These are phyloP conservation scores for Eupithecia vulgata DNA, from an alignment of 2,888 invertebrate species.

Conservation along the genomic window DNA sequence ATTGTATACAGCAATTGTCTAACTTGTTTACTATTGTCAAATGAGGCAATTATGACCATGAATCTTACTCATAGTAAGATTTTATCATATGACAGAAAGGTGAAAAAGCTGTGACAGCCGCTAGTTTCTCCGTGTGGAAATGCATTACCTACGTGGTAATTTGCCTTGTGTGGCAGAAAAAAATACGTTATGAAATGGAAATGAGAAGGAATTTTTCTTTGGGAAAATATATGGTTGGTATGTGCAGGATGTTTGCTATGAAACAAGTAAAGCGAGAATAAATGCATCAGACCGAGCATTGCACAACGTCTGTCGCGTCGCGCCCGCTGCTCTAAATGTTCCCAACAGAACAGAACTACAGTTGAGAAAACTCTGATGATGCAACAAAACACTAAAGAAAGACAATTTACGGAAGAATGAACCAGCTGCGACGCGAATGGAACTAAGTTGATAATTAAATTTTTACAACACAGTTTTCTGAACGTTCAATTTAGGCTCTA, in stretches of 20 bases:
- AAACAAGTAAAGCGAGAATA: constrained; percentile 49
- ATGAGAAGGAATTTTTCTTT: background rate
- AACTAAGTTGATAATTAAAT: constrained; percentile 46
- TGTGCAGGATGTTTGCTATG: constrained; percentile 37
- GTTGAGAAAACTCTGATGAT: constrained; percentile 57
- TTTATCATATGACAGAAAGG: background rate
- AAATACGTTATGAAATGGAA: background rate
- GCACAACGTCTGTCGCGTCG: constrained; percentile 50
- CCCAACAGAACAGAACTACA: constrained; percentile 48
- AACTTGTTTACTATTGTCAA: constrained; percentile 35
- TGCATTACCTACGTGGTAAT: background rate
- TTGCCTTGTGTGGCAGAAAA: background rate
- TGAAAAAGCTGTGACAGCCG: background rate
- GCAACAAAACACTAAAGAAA: constrained; percentile 56
- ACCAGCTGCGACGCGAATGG: constrained; percentile 52
- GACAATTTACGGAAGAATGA: constrained; percentile 63
- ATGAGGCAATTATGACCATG: constrained; percentile 33
- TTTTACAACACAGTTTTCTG: constrained; percentile 42
- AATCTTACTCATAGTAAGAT: background rate
- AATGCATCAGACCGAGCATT: constrained; percentile 51
- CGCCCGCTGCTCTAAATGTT: constrained; percentile 51
- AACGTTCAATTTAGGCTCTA: constrained; percentile 43
- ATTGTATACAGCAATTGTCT: constrained; percentile 27
- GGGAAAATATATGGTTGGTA: background rate
- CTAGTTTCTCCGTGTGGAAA: background rate